Base-by-base conservation (phyloP, 2,797 vertebrate species). In the Gymnoscopelus braueri region DNA sequence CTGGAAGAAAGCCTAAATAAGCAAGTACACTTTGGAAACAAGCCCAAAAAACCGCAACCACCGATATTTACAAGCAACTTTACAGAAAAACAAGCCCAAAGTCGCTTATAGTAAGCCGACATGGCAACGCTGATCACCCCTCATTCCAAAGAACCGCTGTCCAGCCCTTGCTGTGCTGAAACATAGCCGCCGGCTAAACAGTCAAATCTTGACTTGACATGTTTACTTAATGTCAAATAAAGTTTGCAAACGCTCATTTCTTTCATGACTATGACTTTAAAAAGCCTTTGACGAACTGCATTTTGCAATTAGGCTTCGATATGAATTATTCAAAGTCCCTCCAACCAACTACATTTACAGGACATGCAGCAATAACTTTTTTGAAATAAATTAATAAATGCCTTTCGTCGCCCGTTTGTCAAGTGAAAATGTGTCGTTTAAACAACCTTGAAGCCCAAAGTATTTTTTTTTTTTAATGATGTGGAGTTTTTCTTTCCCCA, bases 131-230 rank as follows among this genome's bases (percentile, higher is more conserved):
- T 19, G 19, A 19, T 19, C 19, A 29, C 60, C 3, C 9, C 5
- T 12, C 60, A 49, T 62, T 48, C 60, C 47, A 24, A 4, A 3
- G 63, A 75, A 77, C 60, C 67, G 69, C 80, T 84, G 83, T 84
- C 82, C 83, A 87, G 76, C 75, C 70, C 60, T 61, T 1, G 12
- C 57, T 71, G 69, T 75, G 81, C 83, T 87, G 85, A 88, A 84
- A 63, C 65, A 9, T 10, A 44, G 39, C 39, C 39, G 39, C 6
- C 1, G 9, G 39, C 39, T 44, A 4, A 35, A 44, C 39, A 44
- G 39, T 44, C 39, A 44, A 44, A 3, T 10, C 39, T 44, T 8
- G 39, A 44, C 39, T 44, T 24, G 24, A 60, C 58, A 19, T 51
- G 15, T 23, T 61, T n/a, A 9, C 39, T 12, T 56, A 24, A 26